Evolutionary conservation across 2,797 vertebrate species (phyloP), one percentile per base, ranked within the genome.

Genomic region (Myotis myotis): DNA sequence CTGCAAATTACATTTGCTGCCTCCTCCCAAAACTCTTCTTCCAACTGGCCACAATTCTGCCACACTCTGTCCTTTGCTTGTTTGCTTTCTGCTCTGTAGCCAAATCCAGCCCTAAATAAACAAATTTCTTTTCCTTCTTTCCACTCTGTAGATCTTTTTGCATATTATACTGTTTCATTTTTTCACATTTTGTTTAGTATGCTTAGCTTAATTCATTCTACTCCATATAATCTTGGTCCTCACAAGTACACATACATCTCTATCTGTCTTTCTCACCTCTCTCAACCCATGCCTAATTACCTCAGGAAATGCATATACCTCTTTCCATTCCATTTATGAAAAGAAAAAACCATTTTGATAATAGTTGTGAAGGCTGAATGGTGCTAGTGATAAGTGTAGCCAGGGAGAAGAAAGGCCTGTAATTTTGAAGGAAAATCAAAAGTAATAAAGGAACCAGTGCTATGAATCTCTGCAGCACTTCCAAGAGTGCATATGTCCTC

Each of bases 251-350:
- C 13, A 71, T 25, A 62, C 10, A 44, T 75, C 8, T 72, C 51
- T 89, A 33, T 28, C 33, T 20, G 25, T 82, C 23, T 47, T 93
- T 89, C 76, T 86, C 25, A 53, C 51, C 57, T 89, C 57, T 89
- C 60, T 92, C 38, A 92, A 66, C 78, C 5, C 38, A 41, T 47
- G 23, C 47, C 71, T 68, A 82, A 79, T 90, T 87, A 89, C 38
- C 5, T 82, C 19, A 71, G 60, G 60, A 85, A 93, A 85, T 23
- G 2, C n/a, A 53, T 60, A 38, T 16, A 6, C 30, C 33, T 95
- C 22, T 95, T 93, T 74, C 41, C 33, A 89, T 75, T 83, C 2
- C 11, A 93, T 30, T 89, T 93, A 79, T 49, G 22, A 89, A 91
- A 8, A n/a, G 81, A 47, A 85, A 82, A 60, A 2, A 12, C 70